Evolutionary conservation across 2,797 vertebrate species (phyloP), one percentile per base, ranked within the genome.

Genomic region (Ctenosaura bakeri): DNA sequence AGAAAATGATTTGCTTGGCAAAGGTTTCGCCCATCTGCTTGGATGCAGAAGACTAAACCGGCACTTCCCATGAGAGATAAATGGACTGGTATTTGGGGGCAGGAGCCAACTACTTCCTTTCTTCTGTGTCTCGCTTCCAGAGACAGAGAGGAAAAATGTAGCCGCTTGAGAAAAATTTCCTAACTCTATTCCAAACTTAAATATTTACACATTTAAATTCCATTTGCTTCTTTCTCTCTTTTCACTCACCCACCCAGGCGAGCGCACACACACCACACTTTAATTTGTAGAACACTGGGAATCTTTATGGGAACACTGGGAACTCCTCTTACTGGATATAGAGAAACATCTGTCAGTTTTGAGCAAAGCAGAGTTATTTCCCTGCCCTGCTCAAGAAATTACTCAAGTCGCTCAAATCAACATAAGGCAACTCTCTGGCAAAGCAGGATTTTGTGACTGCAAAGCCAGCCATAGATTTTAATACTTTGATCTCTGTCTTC

Each of bases 1-100:
- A 92, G 90, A 96, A 96, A 96, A 94, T 93, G 87, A 90, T 85
- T 95, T 90, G 93, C 92, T 95, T 96, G 96, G 92, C 92, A 94
- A 92, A 56, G 79, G 32, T 69, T 93, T 92, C 94, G 96, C 95
- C 94, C 95, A 95, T 95, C 80, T 96, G 94, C 91, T 96, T 94
- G 93, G 52, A 76, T 88, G 69, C 94, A 95, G 95, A 96, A 86
- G 83, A 89, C 88, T 93, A 92, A 95, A 95, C 91, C 86, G 94
- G 74, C 84, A 46, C 92, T 96, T 96, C 87, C 79, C 85, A 18
- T 32, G 52, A 92, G 91, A 93, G 90, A 93, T 93, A 91, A 88
- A 85, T 89, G 59, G 38, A 64, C 38, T 85, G 80, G 83, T 88
- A 88, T 93, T 92, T 93, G 50, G 91, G 80, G 90, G 54, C 86